Evolutionary conservation across 2,888 invertebrate genomes (phyloP).

Genomic region (Acleris literana): DNA sequence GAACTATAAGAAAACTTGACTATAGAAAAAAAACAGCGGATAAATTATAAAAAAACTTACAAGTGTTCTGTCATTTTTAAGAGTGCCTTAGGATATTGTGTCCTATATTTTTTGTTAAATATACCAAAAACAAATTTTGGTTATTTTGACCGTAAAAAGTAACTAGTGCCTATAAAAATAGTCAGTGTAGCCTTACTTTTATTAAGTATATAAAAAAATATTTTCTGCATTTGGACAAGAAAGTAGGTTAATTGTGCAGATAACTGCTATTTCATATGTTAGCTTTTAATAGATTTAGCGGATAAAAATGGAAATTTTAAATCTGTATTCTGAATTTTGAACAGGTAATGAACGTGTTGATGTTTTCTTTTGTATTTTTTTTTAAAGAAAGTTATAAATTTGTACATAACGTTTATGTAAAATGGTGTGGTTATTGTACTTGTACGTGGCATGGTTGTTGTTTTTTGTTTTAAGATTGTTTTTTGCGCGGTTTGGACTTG

Average conservation of each 20-base stretch:
- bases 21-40: no score
- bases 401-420: slow-evolving; percentile 33
- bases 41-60: background rate
- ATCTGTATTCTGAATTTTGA: slow-evolving; percentile 19
- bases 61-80: slow-evolving; percentile 8
- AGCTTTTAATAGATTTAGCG: slow-evolving; percentile 21
- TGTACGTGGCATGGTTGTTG: slow-evolving; percentile 33
- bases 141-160: slow-evolving; percentile 42
- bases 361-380: slow-evolving; percentile 27
- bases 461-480: slow-evolving; percentile 29
- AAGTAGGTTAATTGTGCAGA: slow-evolving; percentile 8
- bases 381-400: slow-evolving; percentile 21
- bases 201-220: slow-evolving; percentile 26
- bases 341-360: slow-evolving; percentile 12
- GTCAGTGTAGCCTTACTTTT: slow-evolving; percentile 54
- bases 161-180: slow-evolving; percentile 50
- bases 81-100: slow-evolving; percentile 46
- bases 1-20: no score
- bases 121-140: slow-evolving; percentile 20
- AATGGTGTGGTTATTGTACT: slow-evolving; percentile 35
- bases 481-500: slow-evolving; percentile 28
- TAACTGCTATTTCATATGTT: slow-evolving; percentile 24
- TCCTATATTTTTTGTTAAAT: slow-evolving; percentile 21
- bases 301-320: slow-evolving; percentile 19
- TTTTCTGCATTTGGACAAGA: slow-evolving; percentile 22